These are phyloP conservation scores for Callipepla squamata DNA, from an alignment of 2,113 vertebrate species.

Conservation along the genomic window DNA sequence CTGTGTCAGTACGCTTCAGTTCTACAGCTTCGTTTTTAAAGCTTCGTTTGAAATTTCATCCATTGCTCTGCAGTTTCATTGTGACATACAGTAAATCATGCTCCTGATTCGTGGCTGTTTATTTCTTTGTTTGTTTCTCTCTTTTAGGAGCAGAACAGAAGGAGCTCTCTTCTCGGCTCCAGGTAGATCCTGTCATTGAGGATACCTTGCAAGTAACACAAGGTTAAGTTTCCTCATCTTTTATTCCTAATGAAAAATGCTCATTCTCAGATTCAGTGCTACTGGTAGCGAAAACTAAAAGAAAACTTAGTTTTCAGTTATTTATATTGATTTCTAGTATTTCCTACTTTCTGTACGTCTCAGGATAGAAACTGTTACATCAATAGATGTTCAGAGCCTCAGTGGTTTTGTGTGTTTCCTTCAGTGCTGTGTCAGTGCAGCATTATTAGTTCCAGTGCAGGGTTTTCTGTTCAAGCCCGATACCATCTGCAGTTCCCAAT, in stretches of 20 bases:
- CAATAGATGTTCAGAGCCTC: neutral
- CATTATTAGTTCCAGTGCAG: neutral
- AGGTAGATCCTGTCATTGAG: conserved; percentile 78
- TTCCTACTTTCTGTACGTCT: neutral
- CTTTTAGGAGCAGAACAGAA: conserved; percentile 72
- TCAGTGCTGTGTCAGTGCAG: neutral
- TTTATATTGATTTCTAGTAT: neutral
- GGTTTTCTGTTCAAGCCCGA: neutral
- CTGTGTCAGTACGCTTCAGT: neutral
- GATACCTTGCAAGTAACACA: conserved; percentile 73
- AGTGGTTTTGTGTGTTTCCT: neutral
- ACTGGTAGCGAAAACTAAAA: neutral
- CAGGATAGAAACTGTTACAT: neutral
- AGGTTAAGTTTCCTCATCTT: conserved; percentile 60
- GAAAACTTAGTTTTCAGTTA: neutral
- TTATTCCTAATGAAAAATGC: neutral
- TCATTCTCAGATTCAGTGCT: neutral
- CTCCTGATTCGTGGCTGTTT: neutral
- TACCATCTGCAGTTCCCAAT: neutral
- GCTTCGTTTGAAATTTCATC: neutral
- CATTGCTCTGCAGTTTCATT: neutral
- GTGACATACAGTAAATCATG: conserved; percentile 29
- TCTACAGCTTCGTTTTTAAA: neutral
- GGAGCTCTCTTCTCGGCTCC: conserved; percentile 85
- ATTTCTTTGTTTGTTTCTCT: neutral